Evolutionary conservation across 2,113 vertebrate species (phyloP).

Genomic region (Physeter macrocephalus): DNA sequence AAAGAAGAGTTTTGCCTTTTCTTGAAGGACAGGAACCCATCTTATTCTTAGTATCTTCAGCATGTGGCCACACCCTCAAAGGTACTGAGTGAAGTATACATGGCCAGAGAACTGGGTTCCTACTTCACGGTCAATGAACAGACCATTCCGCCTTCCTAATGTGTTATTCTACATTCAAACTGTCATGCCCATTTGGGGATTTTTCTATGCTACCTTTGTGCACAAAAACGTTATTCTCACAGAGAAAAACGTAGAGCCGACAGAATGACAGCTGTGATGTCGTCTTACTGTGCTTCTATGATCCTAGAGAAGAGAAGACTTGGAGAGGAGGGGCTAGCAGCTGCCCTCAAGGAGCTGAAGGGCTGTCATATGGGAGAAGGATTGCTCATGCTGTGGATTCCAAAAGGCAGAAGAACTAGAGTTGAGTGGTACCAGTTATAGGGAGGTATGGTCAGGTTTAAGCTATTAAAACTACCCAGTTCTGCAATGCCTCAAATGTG

Average conservation of each 20-base stretch:
- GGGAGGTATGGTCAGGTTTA: neutral
- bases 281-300: neutral
- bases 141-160: neutral
- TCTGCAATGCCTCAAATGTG: neutral
- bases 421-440: neutral
- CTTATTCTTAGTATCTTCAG: neutral
- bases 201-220: neutral
- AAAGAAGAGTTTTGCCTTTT: neutral
- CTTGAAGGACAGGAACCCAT: neutral
- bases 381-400: neutral
- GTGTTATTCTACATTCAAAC: neutral
- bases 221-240: neutral
- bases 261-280: neutral
- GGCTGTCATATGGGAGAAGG: neutral
- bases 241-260: neutral
- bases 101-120: neutral
- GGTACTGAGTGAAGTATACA: neutral
- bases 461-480: neutral
- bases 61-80: neutral
- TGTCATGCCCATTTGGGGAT: neutral
- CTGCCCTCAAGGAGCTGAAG: neutral
- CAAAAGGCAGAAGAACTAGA: neutral
- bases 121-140: neutral
- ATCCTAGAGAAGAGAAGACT: neutral
- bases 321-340: neutral